Base-by-base conservation (phyloP, 1,140 invertebrate genomes). In the Zaprionus africanus region DNA sequence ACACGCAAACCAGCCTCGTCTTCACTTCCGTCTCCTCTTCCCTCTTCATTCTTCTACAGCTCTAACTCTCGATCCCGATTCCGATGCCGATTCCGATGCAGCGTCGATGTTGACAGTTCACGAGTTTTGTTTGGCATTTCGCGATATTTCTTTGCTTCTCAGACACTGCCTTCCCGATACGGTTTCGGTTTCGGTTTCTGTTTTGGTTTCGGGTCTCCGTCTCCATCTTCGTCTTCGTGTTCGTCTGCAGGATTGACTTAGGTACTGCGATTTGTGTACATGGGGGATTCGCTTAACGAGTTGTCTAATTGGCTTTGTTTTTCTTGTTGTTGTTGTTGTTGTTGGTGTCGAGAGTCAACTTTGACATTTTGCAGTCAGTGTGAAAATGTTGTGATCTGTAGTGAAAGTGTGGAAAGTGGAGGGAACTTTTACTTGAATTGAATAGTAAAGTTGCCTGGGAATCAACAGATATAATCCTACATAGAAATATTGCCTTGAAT, bases 91-190 rank as follows among this genome's bases (percentile, higher is more conserved):
- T 64, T 74, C 57, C 46, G 46, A 43, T 24, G 60, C 65, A 19
- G n/a, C 66, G 56, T 65, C 66, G 64, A 75, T 66, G 72, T 81
- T 72, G 79, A 88, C 85, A 90, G 62, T 81, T 84, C 68, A 79
- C 78, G 85, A 87, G 66, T 75, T 84, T 65, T 59, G 63, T 68
- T 78, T 81, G 80, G 77, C 69, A 87, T 75, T 74, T 87, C 49
- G 58, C 31, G 79, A 76, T 76, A 85, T 74, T 81, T 76, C 64
- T 72, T 70, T 41, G 31, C 61, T 67, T 74, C 19, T 41, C 59
- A 69, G 72, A 34, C 49, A 43, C 26, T 54, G 34, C 49, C 28
- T 34, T 61, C 34, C 26, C 38, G 62, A 64, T 74, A 46, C 65
- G 51, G 34, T 38, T 74, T 74, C 19, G 51, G 51, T 13, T 63